phyloP scores from a whole-genome alignment of 2,888 invertebrate species.

The Tanypteryx hageni region DNA sequence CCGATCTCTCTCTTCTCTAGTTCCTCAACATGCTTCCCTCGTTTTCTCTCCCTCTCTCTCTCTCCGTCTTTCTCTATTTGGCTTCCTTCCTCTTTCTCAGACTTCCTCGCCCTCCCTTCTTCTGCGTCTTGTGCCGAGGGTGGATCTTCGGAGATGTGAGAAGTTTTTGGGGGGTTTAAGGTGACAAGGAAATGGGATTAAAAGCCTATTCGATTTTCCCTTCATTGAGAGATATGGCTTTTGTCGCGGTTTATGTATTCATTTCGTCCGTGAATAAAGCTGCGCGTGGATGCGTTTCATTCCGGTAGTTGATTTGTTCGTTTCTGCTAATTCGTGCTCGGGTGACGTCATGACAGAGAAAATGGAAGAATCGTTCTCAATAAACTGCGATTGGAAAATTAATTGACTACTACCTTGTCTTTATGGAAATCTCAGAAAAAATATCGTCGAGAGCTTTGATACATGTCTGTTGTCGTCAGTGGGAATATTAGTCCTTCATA shows the following conservation, averaged over 20 bases:
- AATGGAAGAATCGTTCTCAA: background rate
- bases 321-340: background rate
- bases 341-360: background rate
- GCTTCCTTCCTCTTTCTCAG: background rate
- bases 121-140: background rate
- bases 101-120: no score
- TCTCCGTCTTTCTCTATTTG: background rate
- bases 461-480: no score
- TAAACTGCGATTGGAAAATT: no score
- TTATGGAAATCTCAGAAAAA: no score
- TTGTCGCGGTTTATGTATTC: slow-evolving; percentile 15
- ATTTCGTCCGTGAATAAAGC: background rate
- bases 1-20: background rate
- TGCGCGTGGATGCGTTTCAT: background rate
- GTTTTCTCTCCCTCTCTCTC: background rate
- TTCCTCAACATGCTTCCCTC: background rate
- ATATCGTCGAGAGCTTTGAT: no score
- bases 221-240: slow-evolving; percentile 21
- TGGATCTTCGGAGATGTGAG: slow-evolving; percentile 9
- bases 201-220: slow-evolving; percentile 15
- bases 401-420: no score
- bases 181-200: slow-evolving; percentile 5
- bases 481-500: no score
- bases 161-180: slow-evolving; percentile 17
- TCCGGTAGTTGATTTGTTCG: background rate